Conservation (phyloP, 2,797 vertebrate genomes). For the Labroides dimidiatus region DNA sequence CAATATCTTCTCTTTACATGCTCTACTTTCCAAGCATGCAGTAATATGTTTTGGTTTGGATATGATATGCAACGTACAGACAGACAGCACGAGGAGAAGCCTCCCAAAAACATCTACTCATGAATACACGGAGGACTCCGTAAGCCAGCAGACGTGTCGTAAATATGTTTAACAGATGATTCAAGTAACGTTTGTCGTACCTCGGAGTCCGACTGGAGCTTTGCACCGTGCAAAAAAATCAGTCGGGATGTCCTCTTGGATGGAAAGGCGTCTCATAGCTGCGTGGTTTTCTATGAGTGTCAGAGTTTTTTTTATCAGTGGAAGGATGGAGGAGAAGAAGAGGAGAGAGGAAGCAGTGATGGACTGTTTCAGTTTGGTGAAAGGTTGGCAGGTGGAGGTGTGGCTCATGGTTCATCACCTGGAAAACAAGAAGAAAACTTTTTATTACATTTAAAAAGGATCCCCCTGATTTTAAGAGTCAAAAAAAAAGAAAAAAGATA, state of each 20-base stretch:
- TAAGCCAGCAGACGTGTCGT: conserved; percentile 23
- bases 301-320: conserved; percentile 8
- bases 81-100: conserved; percentile 37
- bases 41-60: conserved; percentile 72
- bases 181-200: conserved; percentile 76
- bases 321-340: neutral
- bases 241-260: conserved; percentile 22
- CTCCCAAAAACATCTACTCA: conserved; percentile 34
- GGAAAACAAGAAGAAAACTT: conserved; percentile 30
- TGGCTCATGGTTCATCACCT: conserved; percentile 32
- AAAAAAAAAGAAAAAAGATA: too few species aligned
- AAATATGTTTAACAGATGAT: conserved; percentile 53
- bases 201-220: conserved; percentile 43
- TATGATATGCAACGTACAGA: conserved; percentile 69
- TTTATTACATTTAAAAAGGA: too few species aligned
- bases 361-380: conserved; percentile 25
- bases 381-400: neutral
- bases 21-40: conserved; percentile 70
- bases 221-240: conserved; percentile 37
- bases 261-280: conserved; percentile 35
- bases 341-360: neutral
- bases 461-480: too few species aligned
- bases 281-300: conserved; percentile 15
- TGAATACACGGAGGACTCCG: conserved; percentile 44
- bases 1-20: conserved; percentile 47